Evolutionary conservation across 2,888 invertebrate species (phyloP).

Genomic region (Callinectes sapidus): DNA sequence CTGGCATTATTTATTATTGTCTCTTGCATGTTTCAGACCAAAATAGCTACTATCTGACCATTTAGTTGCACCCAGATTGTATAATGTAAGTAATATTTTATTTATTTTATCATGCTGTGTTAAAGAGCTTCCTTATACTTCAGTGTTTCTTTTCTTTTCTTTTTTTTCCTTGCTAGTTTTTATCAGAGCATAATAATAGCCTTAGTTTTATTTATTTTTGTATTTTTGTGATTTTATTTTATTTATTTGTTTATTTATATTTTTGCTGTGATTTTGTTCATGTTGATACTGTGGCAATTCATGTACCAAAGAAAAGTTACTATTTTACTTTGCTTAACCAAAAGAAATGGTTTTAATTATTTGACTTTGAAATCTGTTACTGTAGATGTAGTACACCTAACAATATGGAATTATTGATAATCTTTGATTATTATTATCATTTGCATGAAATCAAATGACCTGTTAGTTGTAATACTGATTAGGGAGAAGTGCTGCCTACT

Average conservation of each 20-base stretch:
- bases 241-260: no score
- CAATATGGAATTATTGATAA: not conserved
- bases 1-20: conserved; percentile 55
- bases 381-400: not conserved
- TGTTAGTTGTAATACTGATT: not conserved
- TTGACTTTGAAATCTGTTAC: not conserved
- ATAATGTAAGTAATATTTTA: conserved; percentile 66
- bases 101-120: conserved; percentile 45
- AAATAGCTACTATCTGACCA: conserved; percentile 69
- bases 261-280: not conserved
- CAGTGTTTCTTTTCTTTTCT: not conserved
- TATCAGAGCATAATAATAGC: not conserved
- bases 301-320: not conserved
- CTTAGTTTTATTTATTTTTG: conserved; percentile 13
- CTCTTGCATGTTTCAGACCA: conserved; percentile 70
- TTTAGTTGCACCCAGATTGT: conserved; percentile 70
- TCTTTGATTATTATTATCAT: not conserved
- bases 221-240: no score
- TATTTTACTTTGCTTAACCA: not conserved
- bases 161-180: not conserved
- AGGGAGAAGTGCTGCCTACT: not conserved
- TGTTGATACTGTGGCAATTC: not conserved
- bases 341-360: not conserved
- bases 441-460: not conserved
- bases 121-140: conserved; percentile 22